These are phyloP conservation scores for Paragorgia papillata DNA, from an alignment of 92 coral and sea anemone species.

Conservation along the genomic window DNA sequence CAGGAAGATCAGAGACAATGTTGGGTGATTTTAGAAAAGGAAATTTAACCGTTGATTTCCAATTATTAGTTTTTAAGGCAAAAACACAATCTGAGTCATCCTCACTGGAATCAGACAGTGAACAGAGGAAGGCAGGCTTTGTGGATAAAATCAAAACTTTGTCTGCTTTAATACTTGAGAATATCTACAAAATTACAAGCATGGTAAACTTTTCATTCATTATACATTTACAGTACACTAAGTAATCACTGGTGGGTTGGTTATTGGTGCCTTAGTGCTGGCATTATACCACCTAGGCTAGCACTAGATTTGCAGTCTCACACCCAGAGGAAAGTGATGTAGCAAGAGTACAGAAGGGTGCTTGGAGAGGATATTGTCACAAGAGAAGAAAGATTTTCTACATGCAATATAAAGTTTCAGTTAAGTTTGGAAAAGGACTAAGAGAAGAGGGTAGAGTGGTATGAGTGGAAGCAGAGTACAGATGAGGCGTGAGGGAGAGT, in stretches of 20 bases:
- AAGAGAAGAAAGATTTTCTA: too few relatives aligned
- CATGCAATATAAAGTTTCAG: too few relatives aligned
- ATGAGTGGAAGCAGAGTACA: too few relatives aligned
- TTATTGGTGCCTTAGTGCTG: not conserved
- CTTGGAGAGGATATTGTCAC: too few relatives aligned
- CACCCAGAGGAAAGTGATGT: too few relatives aligned
- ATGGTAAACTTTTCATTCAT: not conserved
- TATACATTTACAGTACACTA: not conserved
- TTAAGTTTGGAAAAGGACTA: too few relatives aligned
- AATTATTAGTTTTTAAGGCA: slow-evolving; percentile 71
- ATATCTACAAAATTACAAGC: slow-evolving; percentile 51
- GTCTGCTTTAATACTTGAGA: slow-evolving; percentile 73
- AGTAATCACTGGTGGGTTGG: not conserved
- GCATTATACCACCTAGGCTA: too few relatives aligned
- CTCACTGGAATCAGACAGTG: slow-evolving; percentile 52
- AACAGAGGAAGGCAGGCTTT: slow-evolving; percentile 77
- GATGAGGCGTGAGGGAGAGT: too few relatives aligned
- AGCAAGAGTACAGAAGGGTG: too few relatives aligned
- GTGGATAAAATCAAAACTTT: slow-evolving; percentile 75
- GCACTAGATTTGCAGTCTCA: too few relatives aligned
- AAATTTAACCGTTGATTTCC: slow-evolving; percentile 65
- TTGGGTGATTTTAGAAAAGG: slow-evolving; percentile 83
- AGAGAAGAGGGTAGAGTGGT: too few relatives aligned
- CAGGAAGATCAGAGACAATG: slow-evolving; percentile 75
- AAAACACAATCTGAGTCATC: slow-evolving; percentile 72